Evolutionary conservation across 2,888 invertebrate species (phyloP), one percentile per base, ranked within the genome.

Genomic region (Drosophila tanythrix): DNA sequence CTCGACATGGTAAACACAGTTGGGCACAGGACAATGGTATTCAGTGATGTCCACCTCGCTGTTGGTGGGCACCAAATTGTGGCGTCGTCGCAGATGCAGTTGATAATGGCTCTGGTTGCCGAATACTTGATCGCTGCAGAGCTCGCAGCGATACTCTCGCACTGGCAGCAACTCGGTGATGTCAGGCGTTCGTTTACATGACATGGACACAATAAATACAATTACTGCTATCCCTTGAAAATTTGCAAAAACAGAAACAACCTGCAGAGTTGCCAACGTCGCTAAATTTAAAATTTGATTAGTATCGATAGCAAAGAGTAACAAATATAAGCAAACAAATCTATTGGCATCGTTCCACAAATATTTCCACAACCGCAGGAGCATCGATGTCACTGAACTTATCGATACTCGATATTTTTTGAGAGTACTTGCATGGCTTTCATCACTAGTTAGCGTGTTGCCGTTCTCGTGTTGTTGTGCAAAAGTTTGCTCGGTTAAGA

Each of bases 51-150:
- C 27, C 2, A 21, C 35, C 11, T 53, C 51, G 5, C 63, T 48
- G 21, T 31, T 63, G 11, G 52, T 48, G 0, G 43, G 11, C 11
- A 48, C 66, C 8, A 88, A 50, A 3, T 94, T 93, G 74, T 96
- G 96, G 0, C 93, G 93, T 79, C 94, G 95, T 0, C 93, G 90
- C 6, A 96, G 79, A 82, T 96, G 96, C 73, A 94, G 91, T 69
- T 94, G 93, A 35, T 94, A 92, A 81, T 95, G 94, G 13, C 94
- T 93, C 31, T 93, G 91, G 66, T 94, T 94, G 29, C 92, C 93
- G 81, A 95, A 95, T 3, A 93, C 90, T 31, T 93, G 92, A 1
- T 88, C 75, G 72, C 94, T 95, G 35, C 93, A 93, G 7, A 91
- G 93, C 0, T 93, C 74, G 71, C 94, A 94, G 0, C 89, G 82